A percentile compares a stretch with the other conserved stretches of the same genome.
phyloP scores from a whole-genome alignment of 2,888 invertebrate species.

The Hybos culiciformis region DNA sequence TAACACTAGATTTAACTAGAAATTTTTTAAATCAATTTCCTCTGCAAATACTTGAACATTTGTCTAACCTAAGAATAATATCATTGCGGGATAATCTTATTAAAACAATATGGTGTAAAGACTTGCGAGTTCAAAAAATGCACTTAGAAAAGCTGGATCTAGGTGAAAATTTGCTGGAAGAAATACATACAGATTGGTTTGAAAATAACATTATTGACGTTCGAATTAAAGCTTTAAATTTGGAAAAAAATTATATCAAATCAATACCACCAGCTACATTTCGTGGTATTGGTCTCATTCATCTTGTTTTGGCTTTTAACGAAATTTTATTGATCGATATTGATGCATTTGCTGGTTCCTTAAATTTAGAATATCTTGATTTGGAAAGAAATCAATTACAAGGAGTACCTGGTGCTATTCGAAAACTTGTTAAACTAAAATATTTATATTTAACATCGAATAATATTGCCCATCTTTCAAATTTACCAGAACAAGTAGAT shows the following conservation, averaged over 20 bases:
- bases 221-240: constrained; percentile 58
- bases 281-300: constrained; percentile 53
- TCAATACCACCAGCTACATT: constrained; percentile 53
- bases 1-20: constrained; percentile 33
- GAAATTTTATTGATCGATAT: constrained; percentile 53
- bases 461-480: constrained; percentile 44
- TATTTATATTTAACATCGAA: constrained; percentile 77
- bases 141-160: constrained; percentile 71
- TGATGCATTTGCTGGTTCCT: constrained; percentile 57
- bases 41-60: constrained; percentile 30
- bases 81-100: constrained; percentile 32
- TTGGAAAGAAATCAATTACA: constrained; percentile 65
- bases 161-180: constrained; percentile 67
- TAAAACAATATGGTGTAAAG: constrained; percentile 13
- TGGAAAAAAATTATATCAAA: constrained; percentile 65
- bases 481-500: constrained; percentile 40
- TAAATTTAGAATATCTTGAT: constrained; percentile 66
- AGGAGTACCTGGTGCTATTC: constrained; percentile 55
- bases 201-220: constrained; percentile 50
- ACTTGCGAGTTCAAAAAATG: constrained; percentile 32
- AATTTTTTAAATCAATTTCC: constrained; percentile 30
- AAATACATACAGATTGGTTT: constrained; percentile 50
- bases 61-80: constrained; percentile 31
- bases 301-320: constrained; percentile 69
- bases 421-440: constrained; percentile 51